These are phyloP conservation scores for Phylloscopus trochilus DNA, from an alignment of 2,113 vertebrate genomes.

Conservation along the genomic window DNA sequence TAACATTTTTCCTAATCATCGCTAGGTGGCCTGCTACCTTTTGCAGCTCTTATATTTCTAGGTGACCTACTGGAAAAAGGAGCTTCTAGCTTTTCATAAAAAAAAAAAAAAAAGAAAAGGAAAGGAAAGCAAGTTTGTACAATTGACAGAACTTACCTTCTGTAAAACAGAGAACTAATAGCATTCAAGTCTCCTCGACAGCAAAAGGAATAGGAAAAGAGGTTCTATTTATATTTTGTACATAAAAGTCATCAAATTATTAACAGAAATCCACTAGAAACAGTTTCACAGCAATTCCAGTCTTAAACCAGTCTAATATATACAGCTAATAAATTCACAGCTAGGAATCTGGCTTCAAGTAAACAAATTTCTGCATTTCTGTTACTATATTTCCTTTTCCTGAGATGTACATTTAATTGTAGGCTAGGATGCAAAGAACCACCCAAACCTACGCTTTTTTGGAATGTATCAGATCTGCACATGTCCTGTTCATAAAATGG, in stretches of 20 bases:
- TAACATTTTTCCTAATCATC: neutral
- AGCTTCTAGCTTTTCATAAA: neutral
- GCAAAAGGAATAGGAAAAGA: conserved; percentile 71
- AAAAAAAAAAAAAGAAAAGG: neutral
- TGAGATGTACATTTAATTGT: neutral
- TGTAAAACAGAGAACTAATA: conserved; percentile 81
- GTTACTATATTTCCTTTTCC: neutral
- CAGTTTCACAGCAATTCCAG: neutral
- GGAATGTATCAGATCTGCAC: neutral
- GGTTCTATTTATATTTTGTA: conserved; percentile 66
- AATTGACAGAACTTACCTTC: conserved; percentile 82
- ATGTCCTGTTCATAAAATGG: neutral
- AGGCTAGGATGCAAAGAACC: neutral
- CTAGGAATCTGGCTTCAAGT: neutral
- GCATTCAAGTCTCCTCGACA: conserved; percentile 81
- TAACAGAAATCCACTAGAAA: neutral
- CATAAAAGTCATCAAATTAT: neutral
- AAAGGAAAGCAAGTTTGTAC: neutral
- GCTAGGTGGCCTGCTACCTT: neutral
- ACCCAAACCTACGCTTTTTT: fast-evolving
- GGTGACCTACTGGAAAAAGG: neutral
- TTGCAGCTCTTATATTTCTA: neutral
- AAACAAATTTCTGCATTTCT: neutral
- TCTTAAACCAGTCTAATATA: neutral
- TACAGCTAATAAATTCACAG: neutral